phyloP scores from a whole-genome alignment of 2,113 vertebrate species.

The Meleagris gallopavo region DNA sequence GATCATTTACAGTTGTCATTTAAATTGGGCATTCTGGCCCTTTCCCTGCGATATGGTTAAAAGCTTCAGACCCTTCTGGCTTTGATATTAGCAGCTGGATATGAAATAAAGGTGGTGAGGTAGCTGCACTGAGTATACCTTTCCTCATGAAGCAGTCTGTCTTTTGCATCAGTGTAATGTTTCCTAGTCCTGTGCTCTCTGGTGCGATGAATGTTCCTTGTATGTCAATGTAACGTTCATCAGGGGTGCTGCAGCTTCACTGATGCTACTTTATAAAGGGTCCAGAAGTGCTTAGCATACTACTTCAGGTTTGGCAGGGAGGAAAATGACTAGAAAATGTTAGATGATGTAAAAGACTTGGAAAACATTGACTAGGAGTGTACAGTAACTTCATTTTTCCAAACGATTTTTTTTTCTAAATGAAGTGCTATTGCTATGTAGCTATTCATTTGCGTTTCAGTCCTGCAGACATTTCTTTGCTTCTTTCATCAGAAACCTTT shows the following conservation, averaged over 20 bases:
- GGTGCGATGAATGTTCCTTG: background rate
- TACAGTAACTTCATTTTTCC: background rate
- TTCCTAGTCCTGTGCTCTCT: background rate
- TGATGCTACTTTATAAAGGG: background rate
- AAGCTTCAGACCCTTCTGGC: background rate
- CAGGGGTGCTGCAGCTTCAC: background rate
- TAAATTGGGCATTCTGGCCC: background rate
- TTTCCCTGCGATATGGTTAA: background rate
- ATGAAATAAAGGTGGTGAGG: background rate
- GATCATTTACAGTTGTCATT: background rate
- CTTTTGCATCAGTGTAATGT: background rate
- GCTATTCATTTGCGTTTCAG: background rate
- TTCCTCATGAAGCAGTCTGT: background rate
- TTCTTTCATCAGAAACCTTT: slow-evolving; percentile 68
- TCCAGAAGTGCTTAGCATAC: background rate
- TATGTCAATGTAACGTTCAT: background rate
- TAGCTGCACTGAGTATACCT: accelerated
- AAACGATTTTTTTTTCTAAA: background rate
- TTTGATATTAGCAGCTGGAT: background rate
- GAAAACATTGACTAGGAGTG: background rate
- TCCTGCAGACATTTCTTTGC: background rate
- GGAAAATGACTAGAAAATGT: background rate
- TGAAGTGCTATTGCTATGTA: background rate
- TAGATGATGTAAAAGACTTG: background rate
- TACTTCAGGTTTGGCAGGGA: background rate